Conservation (phyloP, 2,888 invertebrate genomes). For the Notocelia uddmanniana region DNA sequence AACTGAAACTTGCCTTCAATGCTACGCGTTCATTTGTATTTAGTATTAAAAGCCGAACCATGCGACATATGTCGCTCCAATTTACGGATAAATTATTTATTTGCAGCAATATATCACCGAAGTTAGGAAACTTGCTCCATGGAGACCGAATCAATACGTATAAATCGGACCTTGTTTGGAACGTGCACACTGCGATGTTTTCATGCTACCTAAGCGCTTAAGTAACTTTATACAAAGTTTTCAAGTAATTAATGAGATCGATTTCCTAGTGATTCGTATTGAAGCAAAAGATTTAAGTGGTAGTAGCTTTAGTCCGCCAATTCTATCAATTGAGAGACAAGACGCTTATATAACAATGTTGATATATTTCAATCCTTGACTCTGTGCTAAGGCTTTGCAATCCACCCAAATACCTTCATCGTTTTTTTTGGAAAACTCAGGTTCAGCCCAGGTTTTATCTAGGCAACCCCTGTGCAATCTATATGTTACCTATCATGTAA, state of each 20-base stretch:
- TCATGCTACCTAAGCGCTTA: conserved; percentile 5
- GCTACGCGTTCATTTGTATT: conserved; percentile 64
- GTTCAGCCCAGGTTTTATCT: no score
- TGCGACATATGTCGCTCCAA: conserved; percentile 34
- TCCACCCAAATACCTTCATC: no score
- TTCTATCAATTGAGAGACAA: no score
- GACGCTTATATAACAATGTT: no score
- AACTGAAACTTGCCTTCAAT: conserved; percentile 61
- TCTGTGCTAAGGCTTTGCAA: no score
- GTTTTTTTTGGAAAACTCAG: no score
- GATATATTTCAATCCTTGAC: no score
- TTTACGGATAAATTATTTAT: conserved; percentile 44
- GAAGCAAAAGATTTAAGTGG: neutral
- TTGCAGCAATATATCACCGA: conserved; percentile 41
- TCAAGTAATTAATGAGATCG: conserved; percentile 9
- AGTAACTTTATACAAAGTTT: conserved; percentile 14
- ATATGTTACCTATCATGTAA: no score
- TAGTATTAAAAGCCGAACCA: conserved; percentile 54
- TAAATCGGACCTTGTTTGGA: conserved; percentile 37
- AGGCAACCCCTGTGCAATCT: no score
- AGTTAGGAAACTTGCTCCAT: conserved; percentile 40
- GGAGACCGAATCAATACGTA: conserved; percentile 40
- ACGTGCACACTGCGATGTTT: conserved; percentile 1
- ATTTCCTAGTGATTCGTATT: neutral
- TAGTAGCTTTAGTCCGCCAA: no score